Evolutionary conservation across 2,888 invertebrate species (phyloP).

Genomic region (Drosophila basisetae): DNA sequence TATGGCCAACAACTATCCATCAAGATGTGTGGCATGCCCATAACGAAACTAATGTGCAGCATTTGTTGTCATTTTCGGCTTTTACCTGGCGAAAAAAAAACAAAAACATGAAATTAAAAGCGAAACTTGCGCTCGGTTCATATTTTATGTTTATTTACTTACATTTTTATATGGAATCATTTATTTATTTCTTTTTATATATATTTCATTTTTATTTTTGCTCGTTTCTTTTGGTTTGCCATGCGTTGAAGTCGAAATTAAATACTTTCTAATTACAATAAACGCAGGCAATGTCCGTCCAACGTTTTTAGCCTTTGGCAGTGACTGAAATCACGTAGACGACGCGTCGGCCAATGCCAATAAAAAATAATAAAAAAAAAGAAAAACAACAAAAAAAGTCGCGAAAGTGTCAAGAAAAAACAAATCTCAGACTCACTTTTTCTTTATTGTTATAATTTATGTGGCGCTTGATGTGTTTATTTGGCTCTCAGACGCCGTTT

Average conservation of each 20-base stretch:
- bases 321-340: constrained; percentile 72
- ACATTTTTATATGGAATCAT: constrained; percentile 49
- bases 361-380: constrained; percentile 21
- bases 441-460: constrained; percentile 72
- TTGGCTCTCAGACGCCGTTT: constrained; percentile 36
- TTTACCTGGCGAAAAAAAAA: constrained; percentile 26
- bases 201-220: constrained; percentile 21
- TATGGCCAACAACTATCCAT: constrained; percentile 45
- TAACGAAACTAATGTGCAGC: constrained; percentile 72
- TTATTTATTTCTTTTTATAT: constrained; percentile 1
- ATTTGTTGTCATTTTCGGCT: constrained; percentile 60
- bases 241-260: constrained; percentile 71
- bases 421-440: constrained; percentile 69
- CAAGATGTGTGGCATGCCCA: constrained; percentile 63
- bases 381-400: constrained; percentile 36
- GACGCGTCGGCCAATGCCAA: constrained; percentile 69
- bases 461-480: constrained; percentile 63
- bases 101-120: constrained; percentile 52
- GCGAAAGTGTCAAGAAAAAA: constrained; percentile 78
- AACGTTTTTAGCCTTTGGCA: constrained; percentile 66
- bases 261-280: constrained; percentile 82
- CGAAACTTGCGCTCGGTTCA: constrained; percentile 52
- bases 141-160: constrained; percentile 54
- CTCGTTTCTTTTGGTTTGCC: constrained; percentile 34
- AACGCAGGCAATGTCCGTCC: constrained; percentile 66